Percentiles rank a stretch among this genome's conserved stretches.
Conservation (phyloP, 2,797 vertebrate species). For the Fistularia tabacaria region DNA sequence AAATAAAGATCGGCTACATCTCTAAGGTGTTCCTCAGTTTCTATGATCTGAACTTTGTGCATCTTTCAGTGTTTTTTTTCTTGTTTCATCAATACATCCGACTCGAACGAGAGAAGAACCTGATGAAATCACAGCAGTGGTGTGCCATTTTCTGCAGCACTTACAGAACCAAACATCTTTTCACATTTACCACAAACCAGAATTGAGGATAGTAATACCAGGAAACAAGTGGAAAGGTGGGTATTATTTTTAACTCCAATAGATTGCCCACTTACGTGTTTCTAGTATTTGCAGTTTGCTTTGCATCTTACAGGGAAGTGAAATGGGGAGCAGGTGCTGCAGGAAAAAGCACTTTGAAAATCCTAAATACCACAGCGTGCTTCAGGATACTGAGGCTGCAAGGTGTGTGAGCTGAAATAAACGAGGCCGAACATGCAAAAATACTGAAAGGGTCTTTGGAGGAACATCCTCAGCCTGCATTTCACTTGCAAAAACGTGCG, state of each 20-base stretch:
- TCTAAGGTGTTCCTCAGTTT: slow-evolving; percentile 31
- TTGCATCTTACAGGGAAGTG: too few relatives aligned
- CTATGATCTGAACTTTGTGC: slow-evolving; percentile 27
- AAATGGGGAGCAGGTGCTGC: too few relatives aligned
- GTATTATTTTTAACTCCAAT: too few relatives aligned
- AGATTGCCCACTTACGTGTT: too few relatives aligned
- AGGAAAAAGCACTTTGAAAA: too few relatives aligned
- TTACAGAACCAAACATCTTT: slow-evolving; percentile 11
- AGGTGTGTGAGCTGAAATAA: slow-evolving; percentile 16
- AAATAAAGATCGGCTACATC: slow-evolving; percentile 50
- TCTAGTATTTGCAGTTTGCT: too few relatives aligned
- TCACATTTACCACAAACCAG: slow-evolving; percentile 25
- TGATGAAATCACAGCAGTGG: slow-evolving; percentile 52
- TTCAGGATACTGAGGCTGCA: not conserved
- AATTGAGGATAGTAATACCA: too few relatives aligned
- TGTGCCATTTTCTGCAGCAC: slow-evolving; percentile 31
- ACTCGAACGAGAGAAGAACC: slow-evolving; percentile 12
- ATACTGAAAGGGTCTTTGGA: slow-evolving; percentile 21
- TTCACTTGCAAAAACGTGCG: slow-evolving; percentile 43
- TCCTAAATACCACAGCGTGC: too few relatives aligned
- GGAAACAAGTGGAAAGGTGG: too few relatives aligned
- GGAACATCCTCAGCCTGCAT: slow-evolving; percentile 13
- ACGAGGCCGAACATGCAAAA: slow-evolving; percentile 44
- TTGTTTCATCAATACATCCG: slow-evolving; percentile 6
- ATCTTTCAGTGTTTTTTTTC: slow-evolving; percentile 37